A percentile compares a stretch with the other conserved stretches of the same genome.
Evolutionary conservation across 2,113 vertebrate genomes (phyloP).

Genomic region (Dromaius novaehollandiae): DNA sequence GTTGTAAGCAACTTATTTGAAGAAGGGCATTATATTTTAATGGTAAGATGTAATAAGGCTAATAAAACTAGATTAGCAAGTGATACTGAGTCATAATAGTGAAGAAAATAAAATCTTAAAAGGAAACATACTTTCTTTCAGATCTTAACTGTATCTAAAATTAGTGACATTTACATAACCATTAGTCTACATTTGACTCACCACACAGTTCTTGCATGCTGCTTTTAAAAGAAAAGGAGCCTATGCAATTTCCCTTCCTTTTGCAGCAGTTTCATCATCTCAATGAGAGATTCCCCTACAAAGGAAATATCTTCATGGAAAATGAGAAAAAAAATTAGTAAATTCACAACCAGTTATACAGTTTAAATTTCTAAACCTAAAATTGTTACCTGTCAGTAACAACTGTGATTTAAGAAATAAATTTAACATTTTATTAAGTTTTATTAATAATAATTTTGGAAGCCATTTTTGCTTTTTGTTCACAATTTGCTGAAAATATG

Average conservation of each 20-base stretch:
- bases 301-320: conserved; percentile 35
- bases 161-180: conserved; percentile 74
- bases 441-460: neutral
- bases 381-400: neutral
- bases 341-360: neutral
- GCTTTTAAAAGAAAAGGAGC: conserved; percentile 58
- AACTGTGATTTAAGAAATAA: neutral
- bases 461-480: neutral
- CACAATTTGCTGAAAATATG: neutral
- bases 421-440: neutral
- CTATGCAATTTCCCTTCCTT: conserved; percentile 49
- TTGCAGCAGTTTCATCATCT: conserved; percentile 11
- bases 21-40: conserved; percentile 4
- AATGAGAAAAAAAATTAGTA: neutral
- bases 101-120: conserved; percentile 66
- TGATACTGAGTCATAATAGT: conserved; percentile 67
- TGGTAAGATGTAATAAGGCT: conserved; percentile 21
- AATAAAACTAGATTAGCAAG: conserved; percentile 63
- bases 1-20: neutral
- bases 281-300: conserved; percentile 44
- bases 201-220: conserved; percentile 41
- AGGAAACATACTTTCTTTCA: conserved; percentile 66
- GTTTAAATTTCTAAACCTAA: neutral
- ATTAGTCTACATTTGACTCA: conserved; percentile 72
- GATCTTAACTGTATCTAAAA: conserved; percentile 67